phyloP scores from a whole-genome alignment of 2,113 vertebrate genomes.

The Muscicapa adusta region DNA sequence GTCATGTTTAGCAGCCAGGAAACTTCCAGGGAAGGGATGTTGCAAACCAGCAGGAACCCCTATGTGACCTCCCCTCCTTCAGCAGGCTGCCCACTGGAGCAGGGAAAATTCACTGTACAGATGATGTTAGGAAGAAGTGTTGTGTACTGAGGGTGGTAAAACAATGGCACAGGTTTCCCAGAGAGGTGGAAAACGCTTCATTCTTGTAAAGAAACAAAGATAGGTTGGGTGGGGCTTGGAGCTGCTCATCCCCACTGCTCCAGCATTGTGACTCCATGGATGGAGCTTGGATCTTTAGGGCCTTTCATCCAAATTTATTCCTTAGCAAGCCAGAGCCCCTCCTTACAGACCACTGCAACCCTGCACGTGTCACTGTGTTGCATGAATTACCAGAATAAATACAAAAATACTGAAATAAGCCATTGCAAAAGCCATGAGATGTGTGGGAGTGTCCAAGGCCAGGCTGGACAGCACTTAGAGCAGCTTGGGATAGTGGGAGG shows the following conservation, averaged over 20 bases:
- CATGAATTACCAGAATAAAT: not conserved
- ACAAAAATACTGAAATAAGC: not conserved
- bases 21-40: not conserved
- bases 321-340: not conserved
- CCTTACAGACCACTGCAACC: not conserved
- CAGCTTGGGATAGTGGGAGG: not conserved
- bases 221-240: not conserved
- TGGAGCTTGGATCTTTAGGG: not conserved
- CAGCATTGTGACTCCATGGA: not conserved
- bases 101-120: not conserved
- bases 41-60: not conserved
- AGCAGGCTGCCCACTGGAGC: fast-evolving
- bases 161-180: not conserved
- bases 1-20: not conserved
- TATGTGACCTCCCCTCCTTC: not conserved
- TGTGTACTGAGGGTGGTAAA: not conserved
- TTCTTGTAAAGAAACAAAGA: no score
- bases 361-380: fast-evolving
- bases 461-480: fast-evolving
- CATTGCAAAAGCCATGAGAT: not conserved
- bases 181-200: not conserved
- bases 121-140: fast-evolving
- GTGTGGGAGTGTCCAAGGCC: not conserved
- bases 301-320: not conserved
- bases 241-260: not conserved